Base-by-base conservation (phyloP, 2,888 invertebrate species). In the Tinea semifulvella region DNA sequence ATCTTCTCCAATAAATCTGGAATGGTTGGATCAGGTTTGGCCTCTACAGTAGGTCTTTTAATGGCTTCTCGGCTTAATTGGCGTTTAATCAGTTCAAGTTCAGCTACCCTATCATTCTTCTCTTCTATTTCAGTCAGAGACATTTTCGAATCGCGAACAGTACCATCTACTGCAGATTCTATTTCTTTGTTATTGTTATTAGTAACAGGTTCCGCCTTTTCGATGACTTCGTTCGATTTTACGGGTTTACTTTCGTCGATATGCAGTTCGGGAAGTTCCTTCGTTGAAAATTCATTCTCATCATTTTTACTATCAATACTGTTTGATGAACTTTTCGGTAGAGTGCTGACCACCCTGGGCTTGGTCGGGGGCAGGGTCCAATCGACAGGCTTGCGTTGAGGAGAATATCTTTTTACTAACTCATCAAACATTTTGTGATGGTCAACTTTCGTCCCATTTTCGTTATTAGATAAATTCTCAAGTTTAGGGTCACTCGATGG, bases 321-420 rank as follows among this genome's bases (percentile, higher is more conserved):
- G 56, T 69, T 69, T 25, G 72, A 71, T 46, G 59, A 64, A 25
- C 25, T 43, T 56, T 80, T 80, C 11, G 75, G 73, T 45, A 79
- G 71, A 10, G 75, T 74, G 42, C 65, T 73, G 20, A 80, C 67
- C n/a, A 80, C 66, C 51, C 69, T 64, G 2, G 80, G 77, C 50
- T 66, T 68, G 6, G 80, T 80, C 2, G 80, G 77, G 17, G 80
- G 80, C 51, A 80, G 58, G 45, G 65, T 70, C 77, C 79, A 77
- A 56, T 79, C 69, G 10, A 80, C 52, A 8, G 76, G 76, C 49
- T 79, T 79, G 36, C 76, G 69, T 49, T 77, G 76, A 8, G 80
- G 80, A 11, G 80, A 79, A 52, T 80, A 80, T 46, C 77, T 67
- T 52, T 80, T 80, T 14, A 79, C 58, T 47, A 80, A 58, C 49